Evolutionary conservation across 2,888 invertebrate species (phyloP), one percentile per base, ranked within the genome.

Genomic region (Nowickia ferox): DNA sequence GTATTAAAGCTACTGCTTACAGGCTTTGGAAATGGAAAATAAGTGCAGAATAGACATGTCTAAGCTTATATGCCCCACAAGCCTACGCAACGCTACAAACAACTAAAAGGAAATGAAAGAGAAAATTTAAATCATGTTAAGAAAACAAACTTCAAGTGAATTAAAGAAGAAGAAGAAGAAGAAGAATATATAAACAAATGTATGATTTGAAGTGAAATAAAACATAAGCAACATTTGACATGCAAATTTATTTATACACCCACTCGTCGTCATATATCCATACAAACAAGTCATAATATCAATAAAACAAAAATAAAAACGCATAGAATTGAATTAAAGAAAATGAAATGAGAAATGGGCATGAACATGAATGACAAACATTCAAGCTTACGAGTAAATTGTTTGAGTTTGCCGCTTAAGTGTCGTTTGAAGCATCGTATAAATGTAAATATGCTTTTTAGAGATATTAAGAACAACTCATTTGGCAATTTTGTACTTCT

Each of bases 231-330:
- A 66, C 61, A 74, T 79, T 84, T 79, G 65, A 75, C 75, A 84
- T 84, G 84, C 69, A 84, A 84, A 84, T 79, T 79, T 84, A 75
- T 84, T 75, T 84, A 57, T 76, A 78, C n/a, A 63, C 19, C 19
- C 10, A 57, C 30, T 30, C 30, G 6, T 6, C 5, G 30, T 30
- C 30, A 6, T 76, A 78, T 13, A 55, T 22, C 15, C 10, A 48
- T n/a, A 78, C 48, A 59, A 72, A 78, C 61, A 84, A 51, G 65
- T 17, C 61, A 75, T 38, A 75, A 75, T 63, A 13, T 42, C n/a
- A 79, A 65, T 61, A 61, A 44, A 13, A 44, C 42, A 65, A 44
- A 15, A 38, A 75, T 6, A 68, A 59, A 46, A 10, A 30, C 2
- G 2, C 9, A 61, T n/a, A 40, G 15, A 65, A 42, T 15, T 30